Evolutionary conservation across 1,140 invertebrate genomes (phyloP).

Genomic region (Sminthurides bifidus): DNA sequence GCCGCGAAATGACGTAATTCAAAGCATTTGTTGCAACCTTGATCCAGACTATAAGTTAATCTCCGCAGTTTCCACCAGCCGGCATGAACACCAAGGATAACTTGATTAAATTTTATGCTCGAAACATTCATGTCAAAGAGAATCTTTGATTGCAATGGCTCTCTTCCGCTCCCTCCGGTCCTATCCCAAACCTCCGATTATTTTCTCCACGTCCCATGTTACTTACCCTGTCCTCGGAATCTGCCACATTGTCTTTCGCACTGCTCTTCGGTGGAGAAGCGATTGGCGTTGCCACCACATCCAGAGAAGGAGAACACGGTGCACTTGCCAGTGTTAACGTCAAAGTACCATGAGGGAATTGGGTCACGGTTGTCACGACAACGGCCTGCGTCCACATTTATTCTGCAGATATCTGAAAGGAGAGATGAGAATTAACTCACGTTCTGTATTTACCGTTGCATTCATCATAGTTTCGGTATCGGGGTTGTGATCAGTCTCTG

Average conservation of each 20-base stretch:
- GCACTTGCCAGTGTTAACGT: constrained; percentile 38
- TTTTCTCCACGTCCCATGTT: no score
- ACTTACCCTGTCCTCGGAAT: constrained; percentile 58
- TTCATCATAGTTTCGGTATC: not conserved
- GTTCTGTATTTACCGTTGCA: no score
- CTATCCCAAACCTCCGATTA: no score
- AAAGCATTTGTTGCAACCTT: no score
- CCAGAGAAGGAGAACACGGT: not conserved
- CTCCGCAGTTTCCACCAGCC: no score
- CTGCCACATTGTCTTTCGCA: constrained; percentile 65
- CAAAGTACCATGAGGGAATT: constrained; percentile 61
- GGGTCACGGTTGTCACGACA: constrained; percentile 45
- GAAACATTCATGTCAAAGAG: no score
- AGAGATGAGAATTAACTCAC: not conserved
- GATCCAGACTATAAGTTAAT: no score
- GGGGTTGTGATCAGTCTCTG: not conserved
- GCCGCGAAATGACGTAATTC: no score
- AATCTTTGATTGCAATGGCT: no score
- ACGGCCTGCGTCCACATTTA: constrained; percentile 53
- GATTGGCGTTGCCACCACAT: constrained; percentile 62
- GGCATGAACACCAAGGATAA: no score
- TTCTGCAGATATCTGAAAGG: constrained; percentile 43
- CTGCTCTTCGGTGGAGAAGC: constrained; percentile 63
- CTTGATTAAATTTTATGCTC: no score
- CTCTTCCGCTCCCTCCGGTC: no score